Evolutionary conservation across 2,888 invertebrate species (phyloP).

Genomic region (Podotricha telesiphe): DNA sequence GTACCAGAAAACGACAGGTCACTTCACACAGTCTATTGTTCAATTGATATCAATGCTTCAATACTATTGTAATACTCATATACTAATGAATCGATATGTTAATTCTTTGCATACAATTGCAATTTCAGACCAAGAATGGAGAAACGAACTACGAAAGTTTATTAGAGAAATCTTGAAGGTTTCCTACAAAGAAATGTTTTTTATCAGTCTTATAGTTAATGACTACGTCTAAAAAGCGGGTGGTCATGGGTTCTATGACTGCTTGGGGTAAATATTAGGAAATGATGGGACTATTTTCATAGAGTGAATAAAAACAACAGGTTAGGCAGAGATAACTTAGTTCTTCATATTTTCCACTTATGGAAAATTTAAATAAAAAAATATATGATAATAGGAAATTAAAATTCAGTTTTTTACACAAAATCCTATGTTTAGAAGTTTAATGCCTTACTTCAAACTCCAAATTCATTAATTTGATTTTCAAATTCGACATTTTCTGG

Average conservation of each 20-base stretch:
- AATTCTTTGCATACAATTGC: slow-evolving; percentile 14
- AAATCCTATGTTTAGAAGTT: no score
- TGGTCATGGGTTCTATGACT: background rate
- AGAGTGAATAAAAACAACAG: no score
- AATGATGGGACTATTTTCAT: no score
- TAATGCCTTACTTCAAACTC: no score
- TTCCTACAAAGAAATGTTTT: background rate
- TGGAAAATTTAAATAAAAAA: no score
- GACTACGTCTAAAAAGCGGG: background rate
- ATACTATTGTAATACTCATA: slow-evolving; percentile 2
- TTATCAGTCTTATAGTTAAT: background rate
- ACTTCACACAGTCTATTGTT: slow-evolving; percentile 15
- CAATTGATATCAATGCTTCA: slow-evolving; percentile 2
- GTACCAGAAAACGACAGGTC: slow-evolving; percentile 9
- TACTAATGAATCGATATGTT: background rate
- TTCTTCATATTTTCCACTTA: no score
- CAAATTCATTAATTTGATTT: no score
- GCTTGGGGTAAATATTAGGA: no score
- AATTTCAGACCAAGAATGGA: background rate
- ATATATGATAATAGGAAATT: no score
- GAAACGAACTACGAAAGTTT: slow-evolving; percentile 15
- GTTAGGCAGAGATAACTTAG: no score
- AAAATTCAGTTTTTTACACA: no score
- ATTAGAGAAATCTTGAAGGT: background rate
- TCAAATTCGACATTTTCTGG: no score